Evolutionary conservation across 2,797 vertebrate species (phyloP).

Genomic region (Limosa lapponica): DNA sequence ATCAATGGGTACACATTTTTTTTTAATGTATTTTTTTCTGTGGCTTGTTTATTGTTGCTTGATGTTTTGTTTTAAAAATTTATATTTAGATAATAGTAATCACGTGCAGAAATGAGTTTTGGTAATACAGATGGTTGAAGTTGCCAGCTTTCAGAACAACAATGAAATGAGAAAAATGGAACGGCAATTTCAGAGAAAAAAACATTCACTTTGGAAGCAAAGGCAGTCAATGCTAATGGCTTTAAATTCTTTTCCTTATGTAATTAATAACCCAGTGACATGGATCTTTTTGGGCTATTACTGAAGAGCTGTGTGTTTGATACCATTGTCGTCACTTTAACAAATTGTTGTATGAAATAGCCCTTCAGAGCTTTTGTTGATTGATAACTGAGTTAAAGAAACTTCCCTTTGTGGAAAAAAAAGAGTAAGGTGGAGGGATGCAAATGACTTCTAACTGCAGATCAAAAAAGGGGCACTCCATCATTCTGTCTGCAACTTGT

Average conservation of each 20-base stretch:
- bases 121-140: background rate
- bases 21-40: background rate
- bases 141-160: background rate
- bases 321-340: constrained; percentile 24
- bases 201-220: background rate
- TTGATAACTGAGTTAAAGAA: constrained; percentile 56
- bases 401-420: constrained; percentile 25
- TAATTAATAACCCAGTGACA: constrained; percentile 59
- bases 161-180: background rate
- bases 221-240: background rate
- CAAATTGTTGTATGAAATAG: constrained; percentile 54
- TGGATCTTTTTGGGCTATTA: constrained; percentile 46
- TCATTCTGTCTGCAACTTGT: constrained; percentile 42
- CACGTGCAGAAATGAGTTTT: background rate
- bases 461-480: constrained; percentile 37
- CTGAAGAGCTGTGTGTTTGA: constrained; percentile 39
- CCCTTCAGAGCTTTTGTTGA: constrained; percentile 53
- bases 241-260: constrained; percentile 25
- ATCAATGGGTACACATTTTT: background rate
- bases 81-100: background rate
- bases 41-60: background rate
- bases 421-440: constrained; percentile 23
- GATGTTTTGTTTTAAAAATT: background rate
- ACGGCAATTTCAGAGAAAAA: background rate
- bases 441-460: constrained; percentile 46